Conservation (phyloP, 2,797 vertebrate species). For the Rhinichthys osculus region DNA sequence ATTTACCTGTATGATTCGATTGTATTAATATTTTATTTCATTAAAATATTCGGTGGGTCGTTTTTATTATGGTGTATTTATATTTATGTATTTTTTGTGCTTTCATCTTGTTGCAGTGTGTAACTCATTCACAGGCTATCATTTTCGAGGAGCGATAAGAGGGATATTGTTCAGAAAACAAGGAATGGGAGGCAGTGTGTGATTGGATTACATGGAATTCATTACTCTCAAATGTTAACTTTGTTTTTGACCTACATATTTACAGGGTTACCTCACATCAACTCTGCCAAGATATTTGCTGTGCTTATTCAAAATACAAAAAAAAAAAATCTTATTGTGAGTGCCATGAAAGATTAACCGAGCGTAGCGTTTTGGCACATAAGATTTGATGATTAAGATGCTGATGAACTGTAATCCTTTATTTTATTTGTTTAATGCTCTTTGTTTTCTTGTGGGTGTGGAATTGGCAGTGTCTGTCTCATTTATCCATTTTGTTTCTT, state of each 20-base stretch:
- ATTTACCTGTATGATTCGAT: neutral
- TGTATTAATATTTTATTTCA: neutral
- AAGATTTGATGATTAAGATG: slow-evolving; percentile 26
- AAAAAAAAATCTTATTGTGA: neutral
- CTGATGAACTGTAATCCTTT: slow-evolving; percentile 35
- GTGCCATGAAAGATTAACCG: slow-evolving; percentile 4
- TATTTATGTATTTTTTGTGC: neutral
- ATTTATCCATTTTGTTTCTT: slow-evolving; percentile 20
- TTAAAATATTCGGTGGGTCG: neutral
- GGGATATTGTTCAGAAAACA: slow-evolving; percentile 10
- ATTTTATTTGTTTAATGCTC: slow-evolving; percentile 4
- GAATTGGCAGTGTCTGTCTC: slow-evolving; percentile 22
- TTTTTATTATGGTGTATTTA: neutral
- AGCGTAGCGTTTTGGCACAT: neutral
- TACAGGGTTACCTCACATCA: slow-evolving; percentile 10
- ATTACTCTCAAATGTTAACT: slow-evolving; percentile 44
- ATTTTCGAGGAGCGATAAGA: neutral
- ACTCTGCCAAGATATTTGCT: slow-evolving; percentile 15
- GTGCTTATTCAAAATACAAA: neutral
- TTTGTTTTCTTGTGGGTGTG: slow-evolving; percentile 21
- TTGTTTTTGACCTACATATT: slow-evolving; percentile 49
- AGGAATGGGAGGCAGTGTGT: slow-evolving; percentile 3
- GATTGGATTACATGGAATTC: slow-evolving; percentile 53
- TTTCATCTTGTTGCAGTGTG: neutral
- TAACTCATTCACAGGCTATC: neutral